Evolutionary conservation across 2,888 invertebrate genomes (phyloP).

Genomic region (Polydrusus tereticollis): DNA sequence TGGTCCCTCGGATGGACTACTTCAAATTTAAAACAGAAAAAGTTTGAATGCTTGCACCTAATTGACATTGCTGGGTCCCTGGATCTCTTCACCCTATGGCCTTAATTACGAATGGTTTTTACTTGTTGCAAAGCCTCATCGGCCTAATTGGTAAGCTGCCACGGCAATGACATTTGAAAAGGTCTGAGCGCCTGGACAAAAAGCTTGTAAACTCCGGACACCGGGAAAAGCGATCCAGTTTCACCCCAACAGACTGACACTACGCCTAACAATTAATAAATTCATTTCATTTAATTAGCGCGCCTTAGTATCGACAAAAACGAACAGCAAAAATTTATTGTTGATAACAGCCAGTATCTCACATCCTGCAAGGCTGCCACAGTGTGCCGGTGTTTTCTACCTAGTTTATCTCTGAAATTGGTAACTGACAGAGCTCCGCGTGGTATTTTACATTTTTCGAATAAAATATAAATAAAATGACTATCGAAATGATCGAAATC

Average conservation of each 20-base stretch:
- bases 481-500: neutral
- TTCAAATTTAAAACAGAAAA: too few species aligned
- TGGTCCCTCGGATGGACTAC: too few species aligned
- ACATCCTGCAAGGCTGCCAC: neutral
- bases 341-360: conserved; percentile 26
- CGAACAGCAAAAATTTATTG: conserved; percentile 9
- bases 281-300: conserved; percentile 33
- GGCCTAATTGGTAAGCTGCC: conserved; percentile 18
- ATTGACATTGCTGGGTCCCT: too few species aligned
- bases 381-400: neutral
- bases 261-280: conserved; percentile 33
- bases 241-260: conserved; percentile 9
- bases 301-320: conserved; percentile 25
- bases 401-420: neutral
- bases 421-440: neutral
- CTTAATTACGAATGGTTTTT: too few species aligned
- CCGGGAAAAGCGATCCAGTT: conserved; percentile 24
- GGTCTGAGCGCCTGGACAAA: conserved; percentile 41
- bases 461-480: neutral
- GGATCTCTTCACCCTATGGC: too few species aligned
- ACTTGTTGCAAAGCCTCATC: conserved; percentile 15
- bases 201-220: conserved; percentile 15
- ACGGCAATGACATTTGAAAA: conserved; percentile 33
- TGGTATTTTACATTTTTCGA: neutral
- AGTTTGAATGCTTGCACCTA: too few species aligned